Evolutionary conservation across 2,888 invertebrate species (phyloP).

Genomic region (Proisotoma minuta): DNA sequence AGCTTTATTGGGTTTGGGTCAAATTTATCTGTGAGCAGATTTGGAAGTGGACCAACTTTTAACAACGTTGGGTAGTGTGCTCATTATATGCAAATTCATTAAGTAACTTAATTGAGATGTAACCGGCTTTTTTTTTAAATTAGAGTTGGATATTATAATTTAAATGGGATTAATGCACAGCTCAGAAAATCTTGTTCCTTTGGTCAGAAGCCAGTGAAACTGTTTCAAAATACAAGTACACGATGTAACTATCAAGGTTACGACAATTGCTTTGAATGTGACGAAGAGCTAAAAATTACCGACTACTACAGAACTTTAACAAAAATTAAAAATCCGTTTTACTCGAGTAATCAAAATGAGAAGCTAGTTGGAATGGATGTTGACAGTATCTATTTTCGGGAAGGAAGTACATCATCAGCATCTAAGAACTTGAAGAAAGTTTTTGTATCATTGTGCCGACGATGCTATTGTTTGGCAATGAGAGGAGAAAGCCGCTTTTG

Average conservation of each 20-base stretch:
- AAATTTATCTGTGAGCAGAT: constrained; percentile 6
- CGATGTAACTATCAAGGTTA: neutral
- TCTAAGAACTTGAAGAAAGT: neutral
- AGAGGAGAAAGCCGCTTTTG: constrained; percentile 22
- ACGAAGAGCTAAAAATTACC: neutral
- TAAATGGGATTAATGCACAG: neutral
- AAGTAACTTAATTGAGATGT: neutral
- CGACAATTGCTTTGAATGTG: constrained; percentile 4
- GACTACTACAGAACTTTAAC: constrained; percentile 5
- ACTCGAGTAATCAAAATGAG: neutral
- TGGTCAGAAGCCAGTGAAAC: neutral
- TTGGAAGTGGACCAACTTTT: constrained; percentile 9
- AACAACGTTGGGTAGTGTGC: constrained; percentile 23
- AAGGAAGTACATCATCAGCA: neutral
- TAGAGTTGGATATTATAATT: constrained; percentile 3
- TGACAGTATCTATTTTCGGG: neutral
- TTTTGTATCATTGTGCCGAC: constrained; percentile 15
- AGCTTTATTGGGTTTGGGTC: constrained; percentile 17
- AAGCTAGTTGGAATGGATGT: neutral
- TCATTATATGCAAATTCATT: neutral
- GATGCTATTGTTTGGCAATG: constrained; percentile 25
- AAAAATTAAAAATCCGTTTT: neutral
- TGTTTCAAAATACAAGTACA: neutral
- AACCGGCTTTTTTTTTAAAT: neutral
- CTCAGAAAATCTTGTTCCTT: neutral